A percentile compares a stretch with the other conserved stretches of the same genome.
phyloP scores from a whole-genome alignment of 1,140 invertebrate genomes.

The Drosophila kanapiae region DNA sequence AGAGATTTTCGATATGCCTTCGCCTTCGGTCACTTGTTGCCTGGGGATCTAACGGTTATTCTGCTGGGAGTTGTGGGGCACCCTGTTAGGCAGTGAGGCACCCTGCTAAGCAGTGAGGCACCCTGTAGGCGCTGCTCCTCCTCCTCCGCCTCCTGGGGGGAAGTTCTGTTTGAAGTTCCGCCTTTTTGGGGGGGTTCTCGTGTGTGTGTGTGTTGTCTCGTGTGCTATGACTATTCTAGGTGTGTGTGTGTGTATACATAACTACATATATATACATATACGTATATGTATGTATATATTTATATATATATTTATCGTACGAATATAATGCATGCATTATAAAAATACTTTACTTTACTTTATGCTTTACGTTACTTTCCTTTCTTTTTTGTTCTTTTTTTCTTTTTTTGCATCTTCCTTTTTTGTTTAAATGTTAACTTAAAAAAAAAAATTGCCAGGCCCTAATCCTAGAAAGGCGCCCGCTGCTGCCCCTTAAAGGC shows the following conservation, averaged over 20 bases:
- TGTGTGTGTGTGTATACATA: constrained; percentile 65
- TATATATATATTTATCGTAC: constrained; percentile 68
- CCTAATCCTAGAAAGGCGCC: constrained; percentile 58
- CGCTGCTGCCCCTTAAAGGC: constrained; percentile 36
- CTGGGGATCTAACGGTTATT: too few species aligned
- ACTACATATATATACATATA: constrained; percentile 61
- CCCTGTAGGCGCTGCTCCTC: constrained; percentile 20
- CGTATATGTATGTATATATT: constrained; percentile 45
- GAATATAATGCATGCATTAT: constrained; percentile 85
- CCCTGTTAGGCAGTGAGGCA: constrained; percentile 55
- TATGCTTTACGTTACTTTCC: constrained; percentile 41
- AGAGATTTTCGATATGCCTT: background rate
- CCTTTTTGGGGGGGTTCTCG: constrained; percentile 24
- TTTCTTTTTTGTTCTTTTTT: too few species aligned
- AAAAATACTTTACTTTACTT: constrained; percentile 82
- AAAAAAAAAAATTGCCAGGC: constrained; percentile 78
- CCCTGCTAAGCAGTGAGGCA: constrained; percentile 34
- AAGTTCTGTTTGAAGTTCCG: constrained; percentile 49
- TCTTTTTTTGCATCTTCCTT: constrained; percentile 33
- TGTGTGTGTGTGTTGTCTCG: constrained; percentile 25
- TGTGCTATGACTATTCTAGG: constrained; percentile 45
- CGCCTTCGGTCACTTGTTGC: constrained; percentile 32
- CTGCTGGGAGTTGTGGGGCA: too few species aligned
- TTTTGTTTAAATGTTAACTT: constrained; percentile 66
- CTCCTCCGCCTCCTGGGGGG: background rate